Conservation (phyloP, 2,113 vertebrate genomes). For the Gila orcuttii region DNA sequence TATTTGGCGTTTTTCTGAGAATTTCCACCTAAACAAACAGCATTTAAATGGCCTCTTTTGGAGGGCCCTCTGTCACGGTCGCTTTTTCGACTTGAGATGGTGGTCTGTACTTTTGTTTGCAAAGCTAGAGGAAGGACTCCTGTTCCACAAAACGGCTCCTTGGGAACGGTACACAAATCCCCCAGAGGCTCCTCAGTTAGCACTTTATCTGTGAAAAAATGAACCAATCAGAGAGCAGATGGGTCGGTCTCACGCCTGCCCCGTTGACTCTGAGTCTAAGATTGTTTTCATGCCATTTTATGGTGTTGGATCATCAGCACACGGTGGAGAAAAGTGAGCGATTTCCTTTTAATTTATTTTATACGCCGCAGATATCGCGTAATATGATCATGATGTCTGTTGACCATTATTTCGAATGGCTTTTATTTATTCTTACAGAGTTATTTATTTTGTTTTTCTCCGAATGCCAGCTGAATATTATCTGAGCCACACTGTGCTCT, state of each 20-base stretch:
- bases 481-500: slow-evolving; percentile 78
- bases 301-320: slow-evolving; percentile 69
- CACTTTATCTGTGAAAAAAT: slow-evolving; percentile 80
- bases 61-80: slow-evolving; percentile 12
- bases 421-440: slow-evolving; percentile 80
- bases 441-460: slow-evolving; percentile 90
- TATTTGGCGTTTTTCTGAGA: slow-evolving; percentile 62
- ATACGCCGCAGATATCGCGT: slow-evolving; percentile 65
- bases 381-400: slow-evolving; percentile 80
- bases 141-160: slow-evolving; percentile 56
- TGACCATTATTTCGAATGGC: slow-evolving; percentile 81
- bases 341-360: slow-evolving; percentile 70
- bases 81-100: slow-evolving; percentile 43
- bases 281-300: slow-evolving; percentile 60
- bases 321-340: slow-evolving; percentile 66
- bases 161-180: slow-evolving; percentile 72
- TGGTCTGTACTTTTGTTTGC: slow-evolving; percentile 57
- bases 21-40: slow-evolving; percentile 61
- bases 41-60: slow-evolving; percentile 32
- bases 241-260: background rate
- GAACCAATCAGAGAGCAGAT: slow-evolving; percentile 47
- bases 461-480: slow-evolving; percentile 70
- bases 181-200: slow-evolving; percentile 74
- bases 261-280: slow-evolving; percentile 57
- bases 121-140: slow-evolving; percentile 62